These are phyloP conservation scores for Odontocerum albicorne DNA, from an alignment of 2,888 invertebrate species.

Conservation along the genomic window DNA sequence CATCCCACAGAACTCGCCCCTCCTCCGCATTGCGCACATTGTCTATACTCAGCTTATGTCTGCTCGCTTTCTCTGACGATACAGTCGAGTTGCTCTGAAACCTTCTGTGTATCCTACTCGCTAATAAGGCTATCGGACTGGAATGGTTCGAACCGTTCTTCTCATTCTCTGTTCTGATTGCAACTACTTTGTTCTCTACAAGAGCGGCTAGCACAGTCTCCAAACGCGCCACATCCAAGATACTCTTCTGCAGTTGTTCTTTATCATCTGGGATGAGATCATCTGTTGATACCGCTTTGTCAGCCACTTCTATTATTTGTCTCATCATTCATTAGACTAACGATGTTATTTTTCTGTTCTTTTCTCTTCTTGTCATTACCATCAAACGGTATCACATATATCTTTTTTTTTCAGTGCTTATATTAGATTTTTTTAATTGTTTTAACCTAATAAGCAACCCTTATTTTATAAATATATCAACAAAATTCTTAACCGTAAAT, in stretches of 20 bases:
- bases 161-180: slow-evolving; percentile 33
- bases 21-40: slow-evolving; percentile 26
- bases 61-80: slow-evolving; percentile 24
- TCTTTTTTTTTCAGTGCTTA: too few relatives aligned
- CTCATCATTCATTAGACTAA: slow-evolving; percentile 29
- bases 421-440: too few relatives aligned
- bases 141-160: slow-evolving; percentile 31
- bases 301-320: slow-evolving; percentile 35
- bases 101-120: slow-evolving; percentile 29
- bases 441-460: too few relatives aligned
- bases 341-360: too few relatives aligned
- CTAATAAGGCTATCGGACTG: slow-evolving; percentile 33
- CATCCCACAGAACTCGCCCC: slow-evolving; percentile 8
- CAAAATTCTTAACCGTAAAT: too few relatives aligned
- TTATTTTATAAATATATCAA: too few relatives aligned
- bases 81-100: slow-evolving; percentile 34
- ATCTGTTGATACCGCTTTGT: slow-evolving; percentile 34
- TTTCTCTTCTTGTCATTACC: too few relatives aligned
- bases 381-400: too few relatives aligned
- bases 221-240: slow-evolving; percentile 58
- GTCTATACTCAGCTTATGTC: slow-evolving; percentile 31
- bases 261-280: slow-evolving; percentile 27
- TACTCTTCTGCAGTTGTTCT: slow-evolving; percentile 29
- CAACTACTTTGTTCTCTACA: slow-evolving; percentile 62
- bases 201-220: slow-evolving; percentile 72